phyloP scores from a whole-genome alignment of 2,797 vertebrate species.

The Lateolabrax maculatus region DNA sequence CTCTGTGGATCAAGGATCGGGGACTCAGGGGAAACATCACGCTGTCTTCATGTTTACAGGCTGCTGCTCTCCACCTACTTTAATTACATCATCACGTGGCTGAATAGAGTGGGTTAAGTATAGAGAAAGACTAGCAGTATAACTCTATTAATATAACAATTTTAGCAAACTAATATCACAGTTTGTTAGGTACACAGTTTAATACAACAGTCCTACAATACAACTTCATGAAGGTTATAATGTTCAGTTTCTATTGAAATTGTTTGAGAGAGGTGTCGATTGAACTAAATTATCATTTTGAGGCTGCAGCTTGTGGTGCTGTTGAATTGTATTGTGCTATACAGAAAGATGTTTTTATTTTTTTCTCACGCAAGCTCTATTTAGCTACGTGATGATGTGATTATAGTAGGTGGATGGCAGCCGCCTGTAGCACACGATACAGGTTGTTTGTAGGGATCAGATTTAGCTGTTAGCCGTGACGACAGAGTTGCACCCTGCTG shows the following conservation, averaged over 20 bases:
- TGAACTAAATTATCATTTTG: not conserved
- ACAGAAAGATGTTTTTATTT: not conserved
- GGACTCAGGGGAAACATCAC: conserved; percentile 17
- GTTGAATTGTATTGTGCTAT: not conserved
- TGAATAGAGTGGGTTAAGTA: not conserved
- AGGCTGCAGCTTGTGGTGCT: not conserved
- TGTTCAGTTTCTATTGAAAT: not conserved
- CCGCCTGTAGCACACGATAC: not conserved
- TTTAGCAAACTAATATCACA: not conserved
- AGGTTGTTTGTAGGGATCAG: not conserved
- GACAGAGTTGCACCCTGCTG: conserved; percentile 5
- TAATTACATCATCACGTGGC: not conserved
- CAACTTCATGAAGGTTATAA: not conserved
- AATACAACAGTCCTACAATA: too few relatives aligned
- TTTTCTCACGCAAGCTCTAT: not conserved
- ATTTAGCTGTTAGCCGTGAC: not conserved
- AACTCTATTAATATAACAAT: not conserved
- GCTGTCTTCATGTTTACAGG: conserved; percentile 2
- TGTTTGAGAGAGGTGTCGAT: not conserved
- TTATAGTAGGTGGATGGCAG: conserved; percentile 6
- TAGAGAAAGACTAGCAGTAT: not conserved
- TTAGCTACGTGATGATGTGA: not conserved
- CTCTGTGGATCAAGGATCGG: not conserved
- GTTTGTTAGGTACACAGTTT: not conserved
- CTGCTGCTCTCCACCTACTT: not conserved